These are phyloP conservation scores for Drosophila dives DNA, from an alignment of 2,888 invertebrate species.

Conservation along the genomic window DNA sequence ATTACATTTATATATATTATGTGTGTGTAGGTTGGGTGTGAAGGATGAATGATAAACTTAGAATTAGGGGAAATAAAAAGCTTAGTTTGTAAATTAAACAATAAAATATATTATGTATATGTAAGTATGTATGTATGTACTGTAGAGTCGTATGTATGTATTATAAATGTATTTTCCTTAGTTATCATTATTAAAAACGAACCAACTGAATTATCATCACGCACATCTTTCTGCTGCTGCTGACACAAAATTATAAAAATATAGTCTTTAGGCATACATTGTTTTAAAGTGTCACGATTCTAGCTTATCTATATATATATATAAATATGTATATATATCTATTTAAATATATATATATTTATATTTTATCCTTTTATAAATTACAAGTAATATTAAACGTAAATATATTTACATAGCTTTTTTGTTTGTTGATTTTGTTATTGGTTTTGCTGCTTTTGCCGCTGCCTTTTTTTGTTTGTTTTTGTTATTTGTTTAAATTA, in stretches of 20 bases:
- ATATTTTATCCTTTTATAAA: constrained; percentile 49
- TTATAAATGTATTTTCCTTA: constrained; percentile 49
- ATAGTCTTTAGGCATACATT: constrained; percentile 65
- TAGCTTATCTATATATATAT: constrained; percentile 38
- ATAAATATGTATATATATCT: constrained; percentile 26
- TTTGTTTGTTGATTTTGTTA: constrained; percentile 14
- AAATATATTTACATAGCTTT: constrained; percentile 69
- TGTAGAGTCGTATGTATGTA: constrained; percentile 46
- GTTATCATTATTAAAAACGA: constrained; percentile 51
- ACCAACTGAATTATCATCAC: constrained; percentile 60
- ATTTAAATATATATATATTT: constrained; percentile 13
- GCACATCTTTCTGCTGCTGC: constrained; percentile 48
- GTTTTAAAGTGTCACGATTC: constrained; percentile 49
- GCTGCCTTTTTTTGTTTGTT: constrained; percentile 52
- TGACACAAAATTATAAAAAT: constrained; percentile 75
- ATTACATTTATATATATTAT: constrained; percentile 58
- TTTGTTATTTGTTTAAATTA: constrained; percentile 40
- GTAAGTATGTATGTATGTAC: constrained; percentile 42
- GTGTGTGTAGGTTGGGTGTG: constrained; percentile 49
- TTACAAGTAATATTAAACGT: constrained; percentile 67
- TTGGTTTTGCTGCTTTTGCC: constrained; percentile 46
- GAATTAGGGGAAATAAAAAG: constrained; percentile 59
- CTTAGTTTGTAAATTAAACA: constrained; percentile 71
- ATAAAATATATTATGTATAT: constrained; percentile 54
- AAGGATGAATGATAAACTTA: constrained; percentile 67